Evolutionary conservation across 2,113 vertebrate species (phyloP).

Genomic region (Phyllostomus discolor): DNA sequence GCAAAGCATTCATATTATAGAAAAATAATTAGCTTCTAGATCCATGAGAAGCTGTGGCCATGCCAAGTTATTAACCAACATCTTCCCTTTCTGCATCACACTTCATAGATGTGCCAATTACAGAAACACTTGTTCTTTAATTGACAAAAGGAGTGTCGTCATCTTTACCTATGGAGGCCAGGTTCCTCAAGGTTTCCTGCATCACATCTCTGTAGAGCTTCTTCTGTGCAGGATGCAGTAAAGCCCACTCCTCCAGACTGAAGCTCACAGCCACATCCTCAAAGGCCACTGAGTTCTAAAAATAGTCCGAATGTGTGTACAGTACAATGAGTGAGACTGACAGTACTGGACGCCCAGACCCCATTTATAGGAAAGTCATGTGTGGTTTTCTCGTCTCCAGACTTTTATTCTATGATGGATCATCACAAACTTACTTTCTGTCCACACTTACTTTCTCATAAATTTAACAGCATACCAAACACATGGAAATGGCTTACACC

Average conservation of each 20-base stretch:
- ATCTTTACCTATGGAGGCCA: constrained; percentile 46
- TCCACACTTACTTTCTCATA: background rate
- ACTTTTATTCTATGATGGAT: background rate
- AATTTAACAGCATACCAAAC: background rate
- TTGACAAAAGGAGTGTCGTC: background rate
- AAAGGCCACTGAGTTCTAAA: constrained; percentile 24
- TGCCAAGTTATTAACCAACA: background rate
- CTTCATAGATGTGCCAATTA: background rate
- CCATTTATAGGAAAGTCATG: too few relatives aligned
- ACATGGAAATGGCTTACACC: background rate
- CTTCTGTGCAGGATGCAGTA: constrained; percentile 34
- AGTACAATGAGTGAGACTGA: background rate
- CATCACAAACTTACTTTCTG: background rate
- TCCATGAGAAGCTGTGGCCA: background rate
- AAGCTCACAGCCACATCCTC: constrained; percentile 57
- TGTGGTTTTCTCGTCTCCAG: background rate
- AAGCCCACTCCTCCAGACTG: constrained; percentile 17
- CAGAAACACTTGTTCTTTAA: background rate
- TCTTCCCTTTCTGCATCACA: background rate
- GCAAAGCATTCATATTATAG: background rate
- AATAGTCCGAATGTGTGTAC: background rate
- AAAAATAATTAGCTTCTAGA: background rate
- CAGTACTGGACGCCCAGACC: background rate
- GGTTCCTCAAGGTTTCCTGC: constrained; percentile 10
- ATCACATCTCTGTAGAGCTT: constrained; percentile 49